Evolutionary conservation across 2,113 vertebrate genomes (phyloP).

Genomic region (Epinephelus moara): DNA sequence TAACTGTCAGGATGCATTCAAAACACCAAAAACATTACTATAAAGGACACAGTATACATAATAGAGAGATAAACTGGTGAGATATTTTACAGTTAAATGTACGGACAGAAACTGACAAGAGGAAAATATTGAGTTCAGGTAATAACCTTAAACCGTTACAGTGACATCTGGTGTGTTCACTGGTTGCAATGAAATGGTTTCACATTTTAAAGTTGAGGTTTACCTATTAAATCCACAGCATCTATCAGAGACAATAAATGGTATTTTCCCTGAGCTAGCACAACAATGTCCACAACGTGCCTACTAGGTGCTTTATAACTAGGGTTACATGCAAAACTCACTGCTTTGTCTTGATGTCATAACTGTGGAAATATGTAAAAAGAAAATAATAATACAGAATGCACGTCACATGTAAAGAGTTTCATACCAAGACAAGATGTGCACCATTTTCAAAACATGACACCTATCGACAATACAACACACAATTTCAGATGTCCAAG

Average conservation of each 20-base stretch:
- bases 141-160: slow-evolving; percentile 11
- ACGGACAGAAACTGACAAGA: slow-evolving; percentile 34
- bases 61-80: slow-evolving; percentile 47
- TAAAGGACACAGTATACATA: slow-evolving; percentile 52
- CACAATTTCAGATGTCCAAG: neutral
- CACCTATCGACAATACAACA: neutral
- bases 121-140: slow-evolving; percentile 22
- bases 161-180: slow-evolving; percentile 9
- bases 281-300: slow-evolving; percentile 47
- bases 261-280: slow-evolving; percentile 78
- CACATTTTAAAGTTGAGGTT: slow-evolving; percentile 34
- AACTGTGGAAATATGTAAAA: slow-evolving; percentile 56
- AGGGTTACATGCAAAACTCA: slow-evolving; percentile 66
- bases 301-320: slow-evolving; percentile 39
- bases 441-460: neutral
- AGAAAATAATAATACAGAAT: neutral
- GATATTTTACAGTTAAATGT: slow-evolving; percentile 50
- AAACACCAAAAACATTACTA: slow-evolving; percentile 64
- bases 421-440: slow-evolving; percentile 23
- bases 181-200: slow-evolving; percentile 8
- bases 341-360: slow-evolving; percentile 74
- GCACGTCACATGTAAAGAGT: slow-evolving; percentile 18
- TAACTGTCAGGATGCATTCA: slow-evolving; percentile 54
- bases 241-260: slow-evolving; percentile 71
- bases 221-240: slow-evolving; percentile 66